These are phyloP conservation scores for Eulithis testata DNA, from an alignment of 2,888 invertebrate species.

Conservation along the genomic window DNA sequence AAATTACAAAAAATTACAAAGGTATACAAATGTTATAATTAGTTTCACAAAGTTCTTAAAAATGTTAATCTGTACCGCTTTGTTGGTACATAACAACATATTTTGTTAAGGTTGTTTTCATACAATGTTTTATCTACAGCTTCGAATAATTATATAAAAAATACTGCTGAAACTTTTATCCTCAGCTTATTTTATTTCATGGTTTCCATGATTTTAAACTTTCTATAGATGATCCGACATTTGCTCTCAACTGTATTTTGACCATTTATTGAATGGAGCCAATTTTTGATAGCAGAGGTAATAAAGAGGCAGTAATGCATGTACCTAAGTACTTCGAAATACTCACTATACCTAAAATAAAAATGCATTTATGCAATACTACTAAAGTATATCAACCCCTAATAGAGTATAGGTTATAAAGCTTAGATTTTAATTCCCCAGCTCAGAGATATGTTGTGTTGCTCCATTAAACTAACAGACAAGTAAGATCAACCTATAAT, in stretches of 20 bases:
- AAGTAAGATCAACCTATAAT: constrained; percentile 10
- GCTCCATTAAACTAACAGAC: constrained; percentile 30
- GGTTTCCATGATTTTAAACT: too few relatives aligned
- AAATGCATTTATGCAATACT: too few relatives aligned
- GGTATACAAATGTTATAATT: not conserved
- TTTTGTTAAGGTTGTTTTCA: not conserved
- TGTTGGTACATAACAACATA: not conserved
- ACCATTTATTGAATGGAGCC: too few relatives aligned
- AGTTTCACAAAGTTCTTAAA: not conserved
- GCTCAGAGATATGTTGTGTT: constrained; percentile 21
- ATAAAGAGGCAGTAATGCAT: too few relatives aligned
- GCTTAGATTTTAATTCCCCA: constrained; percentile 11
- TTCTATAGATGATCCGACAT: too few relatives aligned
- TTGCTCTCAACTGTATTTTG: too few relatives aligned
- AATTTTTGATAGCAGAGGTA: too few relatives aligned
- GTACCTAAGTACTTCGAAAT: too few relatives aligned
- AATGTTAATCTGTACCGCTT: not conserved
- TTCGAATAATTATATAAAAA: too few relatives aligned
- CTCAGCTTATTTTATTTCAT: too few relatives aligned
- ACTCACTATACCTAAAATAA: too few relatives aligned
- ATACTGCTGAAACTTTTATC: too few relatives aligned
- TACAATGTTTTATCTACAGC: not conserved
- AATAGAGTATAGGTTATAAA: constrained; percentile 3
- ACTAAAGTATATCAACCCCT: not conserved
- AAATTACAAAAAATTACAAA: constrained; percentile 4